phyloP scores from a whole-genome alignment of 2,797 vertebrate genomes.

The Cetoscarus ocellatus region DNA sequence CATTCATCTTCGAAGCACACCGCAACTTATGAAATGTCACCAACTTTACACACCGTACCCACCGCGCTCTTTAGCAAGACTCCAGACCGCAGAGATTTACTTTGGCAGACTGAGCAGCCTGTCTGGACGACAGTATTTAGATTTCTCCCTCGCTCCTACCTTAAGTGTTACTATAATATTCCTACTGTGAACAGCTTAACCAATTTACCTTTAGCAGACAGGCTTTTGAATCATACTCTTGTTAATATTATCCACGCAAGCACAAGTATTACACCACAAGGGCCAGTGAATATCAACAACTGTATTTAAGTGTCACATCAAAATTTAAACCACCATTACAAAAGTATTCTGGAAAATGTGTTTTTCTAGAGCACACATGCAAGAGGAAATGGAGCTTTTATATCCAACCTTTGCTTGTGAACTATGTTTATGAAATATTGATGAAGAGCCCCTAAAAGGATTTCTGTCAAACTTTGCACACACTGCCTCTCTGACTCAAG shows the following conservation, averaged over 20 bases:
- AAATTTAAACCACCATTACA: slow-evolving; percentile 2
- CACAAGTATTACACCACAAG: not conserved
- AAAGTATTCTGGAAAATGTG: not conserved
- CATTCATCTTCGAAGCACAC: slow-evolving; percentile 41
- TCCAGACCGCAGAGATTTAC: slow-evolving; percentile 60
- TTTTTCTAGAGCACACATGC: not conserved
- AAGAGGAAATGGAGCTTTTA: not conserved
- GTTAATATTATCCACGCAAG: not conserved
- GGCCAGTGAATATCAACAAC: not conserved
- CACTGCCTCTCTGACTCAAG: too few species aligned
- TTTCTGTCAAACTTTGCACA: too few species aligned
- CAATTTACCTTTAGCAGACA: slow-evolving; percentile 12
- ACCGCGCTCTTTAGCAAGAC: slow-evolving; percentile 26
- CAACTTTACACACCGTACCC: slow-evolving; percentile 29
- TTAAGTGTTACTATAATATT: slow-evolving; percentile 37
- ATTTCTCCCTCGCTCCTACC: slow-evolving; percentile 31
- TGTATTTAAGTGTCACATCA: not conserved
- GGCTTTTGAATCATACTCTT: not conserved
- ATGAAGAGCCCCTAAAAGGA: too few species aligned
- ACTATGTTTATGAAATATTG: too few species aligned
- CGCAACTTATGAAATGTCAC: slow-evolving; percentile 49
- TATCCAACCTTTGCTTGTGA: too few species aligned
- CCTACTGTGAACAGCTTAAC: slow-evolving; percentile 5
- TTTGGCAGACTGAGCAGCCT: slow-evolving; percentile 47
- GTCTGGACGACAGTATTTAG: slow-evolving; percentile 28